phyloP scores from a whole-genome alignment of 2,113 vertebrate species.

The Pituophis catenifer region DNA sequence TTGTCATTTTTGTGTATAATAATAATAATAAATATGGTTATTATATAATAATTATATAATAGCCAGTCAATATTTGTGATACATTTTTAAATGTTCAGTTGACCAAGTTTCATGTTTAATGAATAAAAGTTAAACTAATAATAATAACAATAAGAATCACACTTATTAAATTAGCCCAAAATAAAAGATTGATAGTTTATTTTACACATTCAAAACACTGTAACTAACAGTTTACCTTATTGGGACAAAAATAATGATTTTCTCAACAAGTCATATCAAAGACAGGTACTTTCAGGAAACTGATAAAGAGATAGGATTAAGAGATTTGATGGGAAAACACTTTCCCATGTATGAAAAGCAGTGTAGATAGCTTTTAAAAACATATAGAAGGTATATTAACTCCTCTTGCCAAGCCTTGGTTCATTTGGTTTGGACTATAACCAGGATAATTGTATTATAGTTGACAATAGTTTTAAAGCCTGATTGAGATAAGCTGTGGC shows the following conservation, averaged over 20 bases:
- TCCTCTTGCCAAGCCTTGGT: conserved; percentile 55
- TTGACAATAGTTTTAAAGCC: conserved; percentile 64
- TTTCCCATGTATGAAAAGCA: conserved; percentile 67
- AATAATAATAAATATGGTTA: too few species aligned
- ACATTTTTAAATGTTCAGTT: too few species aligned
- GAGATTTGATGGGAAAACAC: conserved; percentile 59
- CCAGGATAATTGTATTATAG: conserved; percentile 65
- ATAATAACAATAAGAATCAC: too few species aligned
- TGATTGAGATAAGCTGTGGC: conserved; percentile 53
- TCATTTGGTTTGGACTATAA: conserved; percentile 54
- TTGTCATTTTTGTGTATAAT: too few species aligned
- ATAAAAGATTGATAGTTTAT: background rate
- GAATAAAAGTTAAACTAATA: too few species aligned
- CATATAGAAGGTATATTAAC: conserved; percentile 54
- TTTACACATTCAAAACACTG: background rate
- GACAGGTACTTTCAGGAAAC: background rate
- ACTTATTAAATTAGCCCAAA: background rate
- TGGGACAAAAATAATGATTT: conserved; percentile 15
- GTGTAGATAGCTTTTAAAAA: conserved; percentile 55
- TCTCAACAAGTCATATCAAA: background rate
- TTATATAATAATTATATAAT: too few species aligned
- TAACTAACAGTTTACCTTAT: background rate
- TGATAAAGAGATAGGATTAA: conserved; percentile 54
- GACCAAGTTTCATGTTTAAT: too few species aligned
- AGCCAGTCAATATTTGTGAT: too few species aligned